phyloP scores from a whole-genome alignment of 2,797 vertebrate species.

The Poeciliopsis presidionis region DNA sequence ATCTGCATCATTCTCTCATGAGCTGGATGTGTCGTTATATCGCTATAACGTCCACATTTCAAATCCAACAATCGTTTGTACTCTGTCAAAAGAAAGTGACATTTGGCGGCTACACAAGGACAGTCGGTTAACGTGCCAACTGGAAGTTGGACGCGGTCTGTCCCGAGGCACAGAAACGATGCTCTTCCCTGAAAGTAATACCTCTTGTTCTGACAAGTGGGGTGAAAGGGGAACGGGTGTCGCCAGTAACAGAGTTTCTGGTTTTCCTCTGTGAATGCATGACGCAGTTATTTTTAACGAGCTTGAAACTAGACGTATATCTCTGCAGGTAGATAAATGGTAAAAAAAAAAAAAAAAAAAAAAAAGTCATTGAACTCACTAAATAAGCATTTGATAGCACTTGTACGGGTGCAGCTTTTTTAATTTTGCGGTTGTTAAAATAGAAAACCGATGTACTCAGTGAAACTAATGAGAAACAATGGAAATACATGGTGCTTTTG shows the following conservation, averaged over 20 bases:
- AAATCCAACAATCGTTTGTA: background rate
- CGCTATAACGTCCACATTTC: background rate
- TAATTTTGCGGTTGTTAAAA: background rate
- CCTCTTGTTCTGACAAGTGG: conserved; percentile 34
- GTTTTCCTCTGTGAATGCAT: conserved; percentile 4
- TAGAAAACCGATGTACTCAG: background rate
- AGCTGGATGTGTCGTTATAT: background rate
- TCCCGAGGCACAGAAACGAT: background rate
- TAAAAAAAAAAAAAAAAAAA: too few species aligned
- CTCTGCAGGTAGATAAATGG: background rate
- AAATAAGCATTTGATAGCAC: background rate
- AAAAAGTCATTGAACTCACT: background rate
- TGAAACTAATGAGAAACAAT: conserved; percentile 5
- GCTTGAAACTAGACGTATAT: conserved; percentile 16
- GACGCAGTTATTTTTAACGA: conserved; percentile 47
- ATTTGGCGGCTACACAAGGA: too few species aligned
- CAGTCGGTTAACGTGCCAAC: background rate
- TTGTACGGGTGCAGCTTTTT: background rate
- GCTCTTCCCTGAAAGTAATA: conserved; percentile 12
- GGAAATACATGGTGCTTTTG: background rate
- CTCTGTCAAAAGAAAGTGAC: background rate
- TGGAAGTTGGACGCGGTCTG: background rate
- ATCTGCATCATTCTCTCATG: background rate
- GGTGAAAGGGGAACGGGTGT: conserved; percentile 39
- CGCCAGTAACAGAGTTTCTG: conserved; percentile 9